Percentiles rank a stretch among this genome's conserved stretches.
These are phyloP conservation scores for Lycaena phlaeas DNA, from an alignment of 2,888 invertebrate species.

Conservation along the genomic window DNA sequence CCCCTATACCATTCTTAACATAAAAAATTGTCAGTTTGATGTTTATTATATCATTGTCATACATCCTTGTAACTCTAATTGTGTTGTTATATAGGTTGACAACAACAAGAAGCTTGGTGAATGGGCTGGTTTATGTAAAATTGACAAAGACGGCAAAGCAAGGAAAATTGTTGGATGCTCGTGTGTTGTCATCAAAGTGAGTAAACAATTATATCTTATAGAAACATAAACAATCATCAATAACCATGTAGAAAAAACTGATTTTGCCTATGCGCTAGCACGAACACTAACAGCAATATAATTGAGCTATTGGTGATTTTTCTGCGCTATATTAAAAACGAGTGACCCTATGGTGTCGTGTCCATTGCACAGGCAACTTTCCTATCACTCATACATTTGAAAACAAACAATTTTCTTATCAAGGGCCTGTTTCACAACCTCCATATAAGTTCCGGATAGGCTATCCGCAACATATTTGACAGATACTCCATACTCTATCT, in stretches of 20 bases:
- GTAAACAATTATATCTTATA: too few species aligned
- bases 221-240: too few species aligned
- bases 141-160: conserved; percentile 99
- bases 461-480: too few species aligned
- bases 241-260: too few species aligned
- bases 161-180: conserved; percentile 99
- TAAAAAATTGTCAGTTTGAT: too few species aligned
- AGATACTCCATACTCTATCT: too few species aligned
- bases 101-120: conserved; percentile 99
- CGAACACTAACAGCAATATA: conserved; percentile 35
- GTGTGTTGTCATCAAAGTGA: conserved; percentile 95
- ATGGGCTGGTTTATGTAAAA: conserved; percentile 99
- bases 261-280: conserved; percentile 39
- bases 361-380: conserved; percentile 47
- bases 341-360: conserved; percentile 60
- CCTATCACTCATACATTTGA: conserved; percentile 49
- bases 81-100: conserved; percentile 80
- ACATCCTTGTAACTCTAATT: too few species aligned
- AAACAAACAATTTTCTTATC: neutral
- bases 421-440: too few species aligned
- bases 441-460: too few species aligned
- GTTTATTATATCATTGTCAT: too few species aligned
- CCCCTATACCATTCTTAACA: too few species aligned
- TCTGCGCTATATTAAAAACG: conserved; percentile 39
- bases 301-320: conserved; percentile 23